These are phyloP conservation scores for Dasypus novemcinctus DNA, from an alignment of 2,113 vertebrate species.

Conservation along the genomic window DNA sequence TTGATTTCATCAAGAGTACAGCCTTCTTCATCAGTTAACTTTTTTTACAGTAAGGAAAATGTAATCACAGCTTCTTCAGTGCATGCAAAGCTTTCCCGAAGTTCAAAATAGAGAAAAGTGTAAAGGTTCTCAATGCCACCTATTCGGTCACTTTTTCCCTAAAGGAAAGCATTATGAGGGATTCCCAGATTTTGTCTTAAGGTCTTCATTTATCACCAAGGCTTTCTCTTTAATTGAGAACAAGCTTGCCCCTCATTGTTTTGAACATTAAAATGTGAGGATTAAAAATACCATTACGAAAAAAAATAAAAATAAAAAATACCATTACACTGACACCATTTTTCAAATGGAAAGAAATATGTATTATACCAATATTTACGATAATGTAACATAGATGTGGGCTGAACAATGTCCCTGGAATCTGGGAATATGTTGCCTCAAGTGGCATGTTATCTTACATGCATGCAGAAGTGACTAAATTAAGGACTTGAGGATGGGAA, in stretches of 20 bases:
- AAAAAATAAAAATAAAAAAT: constrained; percentile 41
- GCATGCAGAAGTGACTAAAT: too few species aligned
- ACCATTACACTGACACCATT: neutral
- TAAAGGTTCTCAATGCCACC: neutral
- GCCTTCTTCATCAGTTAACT: neutral
- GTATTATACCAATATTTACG: neutral
- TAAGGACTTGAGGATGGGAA: neutral
- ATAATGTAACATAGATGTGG: neutral
- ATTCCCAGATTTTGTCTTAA: neutral
- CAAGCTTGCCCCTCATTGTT: neutral
- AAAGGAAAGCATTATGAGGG: neutral
- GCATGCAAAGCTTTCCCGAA: neutral
- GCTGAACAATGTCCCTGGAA: neutral
- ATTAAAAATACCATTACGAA: neutral
- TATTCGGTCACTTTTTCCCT: neutral
- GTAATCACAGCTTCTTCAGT: neutral
- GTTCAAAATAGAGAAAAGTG: neutral
- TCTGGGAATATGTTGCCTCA: neutral
- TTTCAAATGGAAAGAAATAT: neutral
- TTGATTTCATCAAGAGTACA: neutral
- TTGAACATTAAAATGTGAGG: neutral
- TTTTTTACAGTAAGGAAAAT: neutral
- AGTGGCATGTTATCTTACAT: too few species aligned
- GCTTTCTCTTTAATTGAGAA: neutral
- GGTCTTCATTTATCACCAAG: neutral